phyloP scores from a whole-genome alignment of 2,113 vertebrate species.

The Pangasianodon gigas region DNA sequence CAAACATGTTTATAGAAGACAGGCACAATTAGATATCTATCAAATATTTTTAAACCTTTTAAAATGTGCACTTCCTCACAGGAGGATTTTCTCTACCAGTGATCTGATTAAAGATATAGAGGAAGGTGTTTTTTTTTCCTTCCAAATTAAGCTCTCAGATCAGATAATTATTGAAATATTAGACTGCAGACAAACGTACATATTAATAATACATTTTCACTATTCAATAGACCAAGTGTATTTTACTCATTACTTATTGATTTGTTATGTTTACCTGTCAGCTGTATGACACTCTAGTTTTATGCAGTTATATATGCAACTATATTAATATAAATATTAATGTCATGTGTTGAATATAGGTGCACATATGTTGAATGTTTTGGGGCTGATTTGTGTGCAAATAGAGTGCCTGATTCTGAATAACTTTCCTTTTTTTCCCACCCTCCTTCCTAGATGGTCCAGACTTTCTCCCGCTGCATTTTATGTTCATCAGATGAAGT shows the following conservation, averaged over 20 bases:
- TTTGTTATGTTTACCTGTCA: too few relatives aligned
- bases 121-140: too few relatives aligned
- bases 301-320: neutral
- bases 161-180: too few relatives aligned
- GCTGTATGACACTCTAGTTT: neutral
- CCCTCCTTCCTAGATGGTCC: constrained; percentile 73
- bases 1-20: neutral
- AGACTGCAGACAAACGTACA: too few relatives aligned
- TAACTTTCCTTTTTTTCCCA: neutral
- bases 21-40: neutral
- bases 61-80: neutral
- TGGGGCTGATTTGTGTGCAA: neutral
- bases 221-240: too few relatives aligned
- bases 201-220: too few relatives aligned
- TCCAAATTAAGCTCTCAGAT: neutral
- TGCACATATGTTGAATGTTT: neutral
- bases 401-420: neutral
- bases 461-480: constrained; percentile 83
- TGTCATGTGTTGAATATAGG: too few relatives aligned
- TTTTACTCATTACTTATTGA: too few relatives aligned
- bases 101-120: neutral
- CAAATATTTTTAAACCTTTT: neutral
- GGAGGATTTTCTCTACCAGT: neutral
- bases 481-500: constrained; percentile 83
- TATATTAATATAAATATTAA: neutral